Evolutionary conservation across 2,888 invertebrate species (phyloP).

Genomic region (Drepana falcataria): DNA sequence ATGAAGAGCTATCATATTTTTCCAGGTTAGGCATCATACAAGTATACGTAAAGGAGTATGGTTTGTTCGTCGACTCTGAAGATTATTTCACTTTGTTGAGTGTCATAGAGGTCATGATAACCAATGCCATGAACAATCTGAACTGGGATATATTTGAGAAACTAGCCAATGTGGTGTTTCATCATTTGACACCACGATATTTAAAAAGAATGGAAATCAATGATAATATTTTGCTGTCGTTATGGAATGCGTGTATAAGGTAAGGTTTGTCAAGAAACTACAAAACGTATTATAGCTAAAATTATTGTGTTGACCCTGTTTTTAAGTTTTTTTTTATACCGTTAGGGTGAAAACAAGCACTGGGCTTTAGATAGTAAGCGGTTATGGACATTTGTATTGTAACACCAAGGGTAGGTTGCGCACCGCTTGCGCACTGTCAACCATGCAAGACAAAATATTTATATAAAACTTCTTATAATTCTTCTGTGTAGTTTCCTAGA

Average conservation of each 20-base stretch:
- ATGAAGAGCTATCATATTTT: conserved; percentile 5
- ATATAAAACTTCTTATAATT: too few relatives aligned
- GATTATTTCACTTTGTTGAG: conserved; percentile 44
- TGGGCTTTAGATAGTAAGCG: too few relatives aligned
- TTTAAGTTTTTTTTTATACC: too few relatives aligned
- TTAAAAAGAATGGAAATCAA: conserved; percentile 22
- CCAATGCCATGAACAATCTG: conserved; percentile 29
- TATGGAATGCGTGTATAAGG: conserved; percentile 70
- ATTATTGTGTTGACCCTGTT: too few relatives aligned
- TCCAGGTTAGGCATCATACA: conserved; percentile 58
- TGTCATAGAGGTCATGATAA: conserved; percentile 38
- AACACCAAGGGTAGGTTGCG: too few relatives aligned
- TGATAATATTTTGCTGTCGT: conserved; percentile 24
- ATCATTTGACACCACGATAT: conserved; percentile 16
- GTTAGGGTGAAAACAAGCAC: too few relatives aligned
- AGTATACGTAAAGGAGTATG: conserved; percentile 46
- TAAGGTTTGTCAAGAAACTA: conserved; percentile 19
- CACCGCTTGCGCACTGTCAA: too few relatives aligned
- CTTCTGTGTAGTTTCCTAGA: too few relatives aligned
- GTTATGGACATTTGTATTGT: too few relatives aligned
- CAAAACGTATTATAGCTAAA: too few relatives aligned
- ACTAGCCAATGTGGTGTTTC: conserved; percentile 33
- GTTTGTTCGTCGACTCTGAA: conserved; percentile 24
- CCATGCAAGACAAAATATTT: too few relatives aligned
- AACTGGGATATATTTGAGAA: conserved; percentile 46